Base-by-base conservation (phyloP, 1,140 invertebrate species). In the Forficula auricularia region DNA sequence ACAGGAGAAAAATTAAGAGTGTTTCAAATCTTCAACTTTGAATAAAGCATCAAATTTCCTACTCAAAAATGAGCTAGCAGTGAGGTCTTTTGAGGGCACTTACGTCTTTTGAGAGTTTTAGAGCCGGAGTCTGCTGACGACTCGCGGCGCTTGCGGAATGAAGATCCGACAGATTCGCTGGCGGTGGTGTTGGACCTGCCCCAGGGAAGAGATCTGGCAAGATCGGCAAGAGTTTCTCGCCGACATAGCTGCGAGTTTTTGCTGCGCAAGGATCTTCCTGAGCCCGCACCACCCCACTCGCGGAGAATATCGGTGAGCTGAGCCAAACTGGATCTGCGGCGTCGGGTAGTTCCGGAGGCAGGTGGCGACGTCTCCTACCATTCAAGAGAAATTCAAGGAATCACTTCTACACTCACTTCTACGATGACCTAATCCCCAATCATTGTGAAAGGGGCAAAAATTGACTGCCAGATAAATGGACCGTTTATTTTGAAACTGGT, bases 301-400 rank as follows among this genome's bases (percentile, higher is more conserved):
- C 79, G 70, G 32, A 86, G 60, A 45, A 88, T 81, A 60, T 89
- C 85, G 38, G 84, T 88, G 34, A 90, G 63, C 61, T 88, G 84
- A 2, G 86, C 84, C 39, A 89, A 56, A 9, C 82, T 87, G 48
- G 80, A 84, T 38, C 85, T 71, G 9, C 84, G 69, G 3, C 85
- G 71, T 20, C 80, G 68, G 38, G 77, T 69, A 42, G 66, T 58
- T 45, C 67, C 67, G 60, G 49, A 16, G 27, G 48, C 49, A 15
- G 67, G 74, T 33, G 66, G 71, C 45, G 71, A 76, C 45, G 66
- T 73, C 61, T 70, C 81, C 16, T 51, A 10, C n/a, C n/a, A n/a
- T n/a, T n/a, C n/a, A n/a, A n/a, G n/a, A n/a, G n/a, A n/a, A n/a
- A n/a, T n/a, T n/a, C n/a, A n/a, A n/a, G 47, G 7, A 50, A 41